Conservation (phyloP, 1,140 invertebrate genomes). For the Physella acuta region DNA sequence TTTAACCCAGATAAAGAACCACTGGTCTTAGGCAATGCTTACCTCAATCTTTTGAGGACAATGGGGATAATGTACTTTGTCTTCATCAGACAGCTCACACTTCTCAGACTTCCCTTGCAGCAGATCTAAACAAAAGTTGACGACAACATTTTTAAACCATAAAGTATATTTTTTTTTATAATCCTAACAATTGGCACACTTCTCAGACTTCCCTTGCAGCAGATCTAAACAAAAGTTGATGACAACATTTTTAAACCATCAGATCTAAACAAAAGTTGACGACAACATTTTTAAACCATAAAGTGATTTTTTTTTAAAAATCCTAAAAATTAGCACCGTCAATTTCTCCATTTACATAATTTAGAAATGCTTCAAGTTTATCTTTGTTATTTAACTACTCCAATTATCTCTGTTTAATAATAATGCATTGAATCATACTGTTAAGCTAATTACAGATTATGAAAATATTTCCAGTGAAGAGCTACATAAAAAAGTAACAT, state of each 20-base stretch:
- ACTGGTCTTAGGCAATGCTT: no score
- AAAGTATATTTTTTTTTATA: not conserved
- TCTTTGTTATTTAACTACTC: no score
- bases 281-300: not conserved
- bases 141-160: not conserved
- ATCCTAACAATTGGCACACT: slow-evolving; percentile 24
- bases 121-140: slow-evolving; percentile 39
- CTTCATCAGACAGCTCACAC: slow-evolving; percentile 45
- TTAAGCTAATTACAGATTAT: no score
- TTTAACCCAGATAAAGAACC: no score
- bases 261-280: slow-evolving; percentile 20
- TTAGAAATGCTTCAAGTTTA: no score
- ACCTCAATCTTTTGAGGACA: slow-evolving; percentile 49
- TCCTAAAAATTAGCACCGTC: not conserved
- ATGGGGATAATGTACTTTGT: slow-evolving; percentile 45
- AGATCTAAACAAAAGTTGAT: slow-evolving; percentile 39
- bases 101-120: slow-evolving; percentile 45
- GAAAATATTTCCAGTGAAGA: no score
- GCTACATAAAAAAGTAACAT: no score
- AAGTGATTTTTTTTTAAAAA: not conserved
- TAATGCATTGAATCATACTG: no score
- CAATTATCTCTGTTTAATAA: no score
- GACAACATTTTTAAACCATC: not conserved
- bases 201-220: slow-evolving; percentile 43
- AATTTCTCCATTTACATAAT: no score